Evolutionary conservation across 2,113 vertebrate species (phyloP), one percentile per base, ranked within the genome.

Genomic region (Macquaria australasica): DNA sequence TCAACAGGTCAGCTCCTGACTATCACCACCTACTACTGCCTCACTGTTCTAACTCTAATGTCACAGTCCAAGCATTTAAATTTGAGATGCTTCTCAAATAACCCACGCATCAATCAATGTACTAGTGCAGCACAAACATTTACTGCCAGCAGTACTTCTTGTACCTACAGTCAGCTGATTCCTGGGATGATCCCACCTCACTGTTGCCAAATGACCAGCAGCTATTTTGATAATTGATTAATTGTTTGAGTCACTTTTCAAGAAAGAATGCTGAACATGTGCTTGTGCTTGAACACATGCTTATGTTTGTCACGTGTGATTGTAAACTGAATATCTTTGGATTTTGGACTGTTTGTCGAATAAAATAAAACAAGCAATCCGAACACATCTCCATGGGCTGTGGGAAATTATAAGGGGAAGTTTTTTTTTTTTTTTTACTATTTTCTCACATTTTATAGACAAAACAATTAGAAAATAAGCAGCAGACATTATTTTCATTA

Each of bases 41-140:
- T 75, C 78, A 50, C 53, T 14, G 8, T 37, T 76, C 7, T 3
- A 50, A 31, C 72, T 69, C 12, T 50, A 56, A 73, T 70, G 55
- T 74, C 59, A 45, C 16, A 43, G 53, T 41, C 45, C 20, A 48
- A 74, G 64, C 28, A 66, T 67, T 55, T 64, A 20, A 75, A 73
- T 72, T 50, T 67, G 20, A 86, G 53, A 79, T 56, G 39, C n/a
- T 48, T 68, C 53, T 76, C 45, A 78, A 66, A 66, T 60, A 78
- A 48, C 25, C 73, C 73, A 3, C 41, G 50, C 2, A 34, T 50
- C 55, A 39, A 31, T 63, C 48, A 70, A 8, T 12, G 2, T 16
- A 74, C 12, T 23, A 31, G 60, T 62, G 63, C 28, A 86, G 20
- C 63, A 79, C n/a, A 62, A 74, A 59, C 0, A 2, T 48, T 50